phyloP scores from a whole-genome alignment of 1,140 invertebrate genomes.

The Alviniconcha marisindica region DNA sequence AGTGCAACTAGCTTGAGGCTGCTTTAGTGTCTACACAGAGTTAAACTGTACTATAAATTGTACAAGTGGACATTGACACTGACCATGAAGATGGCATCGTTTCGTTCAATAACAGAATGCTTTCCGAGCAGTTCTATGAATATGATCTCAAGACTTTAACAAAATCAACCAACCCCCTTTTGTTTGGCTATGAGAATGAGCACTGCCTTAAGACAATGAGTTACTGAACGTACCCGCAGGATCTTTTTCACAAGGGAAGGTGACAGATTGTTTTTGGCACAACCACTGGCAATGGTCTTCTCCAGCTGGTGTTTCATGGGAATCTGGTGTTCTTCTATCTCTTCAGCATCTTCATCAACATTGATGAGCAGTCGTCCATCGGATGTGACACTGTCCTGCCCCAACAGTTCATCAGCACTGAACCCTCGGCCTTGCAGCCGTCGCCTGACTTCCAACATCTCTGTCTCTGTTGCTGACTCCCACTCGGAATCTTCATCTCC shows the following conservation, averaged over 20 bases:
- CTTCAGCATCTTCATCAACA: not conserved
- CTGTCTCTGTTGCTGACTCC: constrained; percentile 65
- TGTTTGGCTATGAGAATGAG: too few species aligned
- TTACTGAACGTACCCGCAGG: constrained; percentile 57
- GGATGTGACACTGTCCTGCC: not conserved
- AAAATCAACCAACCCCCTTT: too few species aligned
- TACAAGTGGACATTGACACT: too few species aligned
- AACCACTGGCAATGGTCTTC: constrained; percentile 77
- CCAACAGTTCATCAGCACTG: not conserved
- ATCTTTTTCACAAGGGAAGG: constrained; percentile 84
- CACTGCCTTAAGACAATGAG: not conserved
- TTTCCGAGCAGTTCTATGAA: too few species aligned
- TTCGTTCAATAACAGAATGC: too few species aligned
- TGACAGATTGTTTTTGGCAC: constrained; percentile 82
- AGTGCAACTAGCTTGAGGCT: too few species aligned
- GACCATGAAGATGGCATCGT: too few species aligned
- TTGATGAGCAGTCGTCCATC: constrained; percentile 9
- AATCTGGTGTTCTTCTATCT: not conserved
- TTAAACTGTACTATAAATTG: too few species aligned
- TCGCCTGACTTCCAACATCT: not conserved
- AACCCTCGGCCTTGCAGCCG: too few species aligned
- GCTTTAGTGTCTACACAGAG: too few species aligned
- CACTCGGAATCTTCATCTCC: not conserved
- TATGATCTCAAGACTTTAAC: too few species aligned
- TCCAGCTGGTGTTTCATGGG: constrained; percentile 81